Percentiles rank a stretch among this genome's conserved stretches.
Evolutionary conservation across 2,113 vertebrate genomes (phyloP).

Genomic region (Porphyrio hochstetteri): DNA sequence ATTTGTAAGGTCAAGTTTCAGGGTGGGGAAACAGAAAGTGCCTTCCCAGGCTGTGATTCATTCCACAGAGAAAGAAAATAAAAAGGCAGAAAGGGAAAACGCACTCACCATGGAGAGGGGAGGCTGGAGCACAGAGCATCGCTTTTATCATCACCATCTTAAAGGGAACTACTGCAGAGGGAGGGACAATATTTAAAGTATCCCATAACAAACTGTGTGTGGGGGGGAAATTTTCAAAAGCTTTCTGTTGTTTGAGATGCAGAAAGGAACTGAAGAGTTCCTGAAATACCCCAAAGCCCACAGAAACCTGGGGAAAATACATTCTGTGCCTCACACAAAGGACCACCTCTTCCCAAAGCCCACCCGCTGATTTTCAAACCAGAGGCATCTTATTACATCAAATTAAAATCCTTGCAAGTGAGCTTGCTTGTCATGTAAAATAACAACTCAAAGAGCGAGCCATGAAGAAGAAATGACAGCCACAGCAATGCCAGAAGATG

Average conservation of each 20-base stretch:
- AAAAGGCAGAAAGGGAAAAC: neutral
- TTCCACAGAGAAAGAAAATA: neutral
- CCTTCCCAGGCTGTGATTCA: neutral
- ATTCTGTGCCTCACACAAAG: neutral
- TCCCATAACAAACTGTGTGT: neutral
- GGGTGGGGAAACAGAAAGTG: neutral
- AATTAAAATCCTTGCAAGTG: neutral
- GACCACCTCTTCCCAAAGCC: neutral
- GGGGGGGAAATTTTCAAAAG: neutral
- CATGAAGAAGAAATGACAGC: neutral
- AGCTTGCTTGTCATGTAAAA: neutral
- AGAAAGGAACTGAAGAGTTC: neutral
- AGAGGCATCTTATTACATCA: neutral
- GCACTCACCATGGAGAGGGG: neutral
- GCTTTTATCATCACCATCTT: neutral
- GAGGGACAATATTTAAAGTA: neutral
- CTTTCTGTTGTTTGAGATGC: neutral
- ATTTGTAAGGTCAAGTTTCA: neutral
- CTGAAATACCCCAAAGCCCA: neutral
- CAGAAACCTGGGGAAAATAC: neutral
- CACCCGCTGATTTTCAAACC: neutral
- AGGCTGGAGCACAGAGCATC: neutral
- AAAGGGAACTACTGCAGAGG: neutral
- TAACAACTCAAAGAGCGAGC: neutral
- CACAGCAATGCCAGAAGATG: fast-evolving